Conservation (phyloP, 35 echinoderm and acorn worm genomes). For the Eucidaris tribuloides region DNA sequence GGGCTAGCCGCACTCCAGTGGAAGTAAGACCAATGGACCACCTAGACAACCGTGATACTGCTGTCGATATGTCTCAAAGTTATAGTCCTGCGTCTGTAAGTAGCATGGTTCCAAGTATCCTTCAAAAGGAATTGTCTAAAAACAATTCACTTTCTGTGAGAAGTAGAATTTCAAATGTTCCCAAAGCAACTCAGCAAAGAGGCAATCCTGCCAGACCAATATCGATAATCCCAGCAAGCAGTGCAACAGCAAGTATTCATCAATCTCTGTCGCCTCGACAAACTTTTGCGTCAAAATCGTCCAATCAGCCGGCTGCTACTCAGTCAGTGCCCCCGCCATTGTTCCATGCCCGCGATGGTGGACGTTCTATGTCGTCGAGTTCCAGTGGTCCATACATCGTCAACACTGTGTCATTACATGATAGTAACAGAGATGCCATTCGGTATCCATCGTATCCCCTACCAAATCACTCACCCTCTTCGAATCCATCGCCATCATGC, state of each 20-base stretch:
- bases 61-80: too few species aligned
- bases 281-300: not conserved
- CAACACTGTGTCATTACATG: not conserved
- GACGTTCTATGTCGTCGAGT: not conserved
- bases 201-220: not conserved
- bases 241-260: not conserved
- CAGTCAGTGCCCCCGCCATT: not conserved
- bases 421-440: not conserved
- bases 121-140: too few species aligned
- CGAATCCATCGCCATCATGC: constrained; percentile 10
- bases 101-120: too few species aligned
- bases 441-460: constrained; percentile 23
- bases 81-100: too few species aligned
- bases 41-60: too few species aligned
- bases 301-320: not conserved
- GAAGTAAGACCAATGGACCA: constrained; percentile 7
- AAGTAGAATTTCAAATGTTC: too few species aligned
- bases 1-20: constrained; percentile 3
- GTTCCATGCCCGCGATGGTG: not conserved
- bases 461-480: constrained; percentile 14
- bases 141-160: too few species aligned
- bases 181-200: too few species aligned
- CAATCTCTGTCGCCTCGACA: not conserved
- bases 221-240: not conserved
- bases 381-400: constrained; percentile 7